These are phyloP conservation scores for Coccyzus lansbergi DNA, from an alignment of 2,797 vertebrate species.

Conservation along the genomic window DNA sequence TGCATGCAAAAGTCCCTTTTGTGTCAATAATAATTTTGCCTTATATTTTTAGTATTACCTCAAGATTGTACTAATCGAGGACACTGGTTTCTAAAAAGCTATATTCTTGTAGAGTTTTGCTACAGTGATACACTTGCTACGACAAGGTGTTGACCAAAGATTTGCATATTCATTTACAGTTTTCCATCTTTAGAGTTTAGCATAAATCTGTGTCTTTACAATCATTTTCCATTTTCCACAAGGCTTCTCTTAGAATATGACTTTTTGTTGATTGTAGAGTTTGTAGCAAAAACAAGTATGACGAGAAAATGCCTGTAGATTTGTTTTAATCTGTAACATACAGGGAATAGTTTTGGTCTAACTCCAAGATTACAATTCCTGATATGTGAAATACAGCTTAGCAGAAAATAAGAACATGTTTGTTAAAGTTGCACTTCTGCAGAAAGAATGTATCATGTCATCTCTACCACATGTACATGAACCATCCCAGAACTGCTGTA, in stretches of 20 bases:
- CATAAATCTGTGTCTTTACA: background rate
- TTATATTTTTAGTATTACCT: background rate
- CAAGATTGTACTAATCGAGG: background rate
- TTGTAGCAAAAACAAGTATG: background rate
- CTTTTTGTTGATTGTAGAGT: background rate
- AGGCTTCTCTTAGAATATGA: background rate
- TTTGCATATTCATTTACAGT: background rate
- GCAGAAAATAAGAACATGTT: background rate
- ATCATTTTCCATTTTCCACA: background rate
- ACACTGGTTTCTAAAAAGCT: background rate
- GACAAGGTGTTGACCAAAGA: background rate
- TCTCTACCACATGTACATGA: background rate
- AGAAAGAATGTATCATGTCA: background rate
- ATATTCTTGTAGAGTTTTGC: background rate
- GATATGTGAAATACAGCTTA: background rate
- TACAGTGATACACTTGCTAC: background rate
- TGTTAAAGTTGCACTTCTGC: background rate
- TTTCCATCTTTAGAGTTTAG: background rate
- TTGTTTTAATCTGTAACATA: background rate
- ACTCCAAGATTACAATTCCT: background rate
- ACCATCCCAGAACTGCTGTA: background rate
- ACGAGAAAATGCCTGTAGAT: background rate
- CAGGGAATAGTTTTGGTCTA: background rate
- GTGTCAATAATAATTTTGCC: background rate
- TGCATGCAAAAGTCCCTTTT: background rate